These are phyloP conservation scores for Lophura nycthemera DNA, from an alignment of 2,113 vertebrate species.

Conservation along the genomic window DNA sequence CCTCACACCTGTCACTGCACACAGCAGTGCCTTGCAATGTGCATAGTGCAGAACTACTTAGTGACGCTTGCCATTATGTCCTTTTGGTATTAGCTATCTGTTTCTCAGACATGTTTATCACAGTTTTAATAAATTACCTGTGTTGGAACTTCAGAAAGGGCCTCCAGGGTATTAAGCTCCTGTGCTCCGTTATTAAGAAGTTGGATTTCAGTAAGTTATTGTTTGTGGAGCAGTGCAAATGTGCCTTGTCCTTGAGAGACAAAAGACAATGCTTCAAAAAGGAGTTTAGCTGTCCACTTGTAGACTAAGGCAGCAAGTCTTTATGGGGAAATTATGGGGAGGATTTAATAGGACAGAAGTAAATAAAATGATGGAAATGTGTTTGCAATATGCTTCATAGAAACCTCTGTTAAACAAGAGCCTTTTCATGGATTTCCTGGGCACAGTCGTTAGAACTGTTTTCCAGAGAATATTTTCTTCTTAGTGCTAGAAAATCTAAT, in stretches of 20 bases:
- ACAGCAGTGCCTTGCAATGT: background rate
- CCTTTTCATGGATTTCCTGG: background rate
- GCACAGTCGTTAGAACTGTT: background rate
- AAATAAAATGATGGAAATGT: background rate
- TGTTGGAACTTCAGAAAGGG: slow-evolving; percentile 34
- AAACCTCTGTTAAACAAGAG: background rate
- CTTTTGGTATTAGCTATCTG: slow-evolving; percentile 4
- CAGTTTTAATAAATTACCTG: slow-evolving; percentile 52
- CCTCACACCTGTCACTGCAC: slow-evolving; percentile 40
- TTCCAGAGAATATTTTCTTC: background rate
- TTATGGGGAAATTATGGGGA: background rate
- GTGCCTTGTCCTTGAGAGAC: background rate
- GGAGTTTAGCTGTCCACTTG: slow-evolving; percentile 13
- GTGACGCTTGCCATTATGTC: slow-evolving; percentile 15
- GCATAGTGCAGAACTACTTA: slow-evolving; percentile 9
- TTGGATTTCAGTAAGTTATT: slow-evolving; percentile 28
- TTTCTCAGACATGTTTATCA: slow-evolving; percentile 57
- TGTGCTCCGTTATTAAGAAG: slow-evolving; percentile 26
- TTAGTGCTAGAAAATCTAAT: background rate
- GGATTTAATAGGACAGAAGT: slow-evolving; percentile 2
- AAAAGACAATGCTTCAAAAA: slow-evolving; percentile 21
- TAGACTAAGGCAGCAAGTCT: background rate
- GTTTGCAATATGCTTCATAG: background rate
- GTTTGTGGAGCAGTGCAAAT: slow-evolving; percentile 15
- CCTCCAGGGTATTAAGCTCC: slow-evolving; percentile 16